Evolutionary conservation across 2,888 invertebrate species (phyloP).

Genomic region (Proisotoma minuta): DNA sequence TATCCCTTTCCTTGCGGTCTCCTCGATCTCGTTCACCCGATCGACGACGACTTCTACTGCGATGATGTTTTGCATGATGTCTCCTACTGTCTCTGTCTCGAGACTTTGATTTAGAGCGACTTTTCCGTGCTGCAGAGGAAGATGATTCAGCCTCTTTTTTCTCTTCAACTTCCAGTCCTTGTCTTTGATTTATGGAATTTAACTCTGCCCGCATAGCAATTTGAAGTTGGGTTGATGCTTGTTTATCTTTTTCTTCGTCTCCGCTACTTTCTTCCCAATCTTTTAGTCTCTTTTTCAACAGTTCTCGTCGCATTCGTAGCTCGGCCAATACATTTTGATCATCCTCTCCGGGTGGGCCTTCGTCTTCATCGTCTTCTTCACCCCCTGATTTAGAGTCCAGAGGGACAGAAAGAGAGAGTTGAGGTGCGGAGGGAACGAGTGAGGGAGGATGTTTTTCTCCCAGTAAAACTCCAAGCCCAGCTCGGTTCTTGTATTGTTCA

Average conservation of each 20-base stretch:
- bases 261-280: conserved; percentile 43
- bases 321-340: conserved; percentile 39
- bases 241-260: conserved; percentile 26
- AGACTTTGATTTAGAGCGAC: conserved; percentile 11
- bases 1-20: background rate
- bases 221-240: background rate
- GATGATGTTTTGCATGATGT: too few relatives aligned
- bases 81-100: conserved; percentile 10
- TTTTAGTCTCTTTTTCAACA: conserved; percentile 40
- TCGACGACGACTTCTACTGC: conserved; percentile 9
- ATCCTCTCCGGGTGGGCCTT: background rate
- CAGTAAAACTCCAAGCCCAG: background rate
- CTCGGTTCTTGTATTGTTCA: background rate
- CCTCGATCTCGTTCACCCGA: background rate
- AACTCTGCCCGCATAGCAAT: background rate
- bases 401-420: conserved; percentile 6
- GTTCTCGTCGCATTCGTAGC: conserved; percentile 34
- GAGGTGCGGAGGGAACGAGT: conserved; percentile 2
- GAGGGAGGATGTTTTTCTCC: background rate
- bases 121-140: background rate
- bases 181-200: background rate
- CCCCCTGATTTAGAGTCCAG: background rate
- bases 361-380: conserved; percentile 11
- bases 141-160: background rate
- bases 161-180: background rate